These are phyloP conservation scores for Coptodon bakossiorum DNA, from an alignment of 2,113 vertebrate genomes.

Conservation along the genomic window DNA sequence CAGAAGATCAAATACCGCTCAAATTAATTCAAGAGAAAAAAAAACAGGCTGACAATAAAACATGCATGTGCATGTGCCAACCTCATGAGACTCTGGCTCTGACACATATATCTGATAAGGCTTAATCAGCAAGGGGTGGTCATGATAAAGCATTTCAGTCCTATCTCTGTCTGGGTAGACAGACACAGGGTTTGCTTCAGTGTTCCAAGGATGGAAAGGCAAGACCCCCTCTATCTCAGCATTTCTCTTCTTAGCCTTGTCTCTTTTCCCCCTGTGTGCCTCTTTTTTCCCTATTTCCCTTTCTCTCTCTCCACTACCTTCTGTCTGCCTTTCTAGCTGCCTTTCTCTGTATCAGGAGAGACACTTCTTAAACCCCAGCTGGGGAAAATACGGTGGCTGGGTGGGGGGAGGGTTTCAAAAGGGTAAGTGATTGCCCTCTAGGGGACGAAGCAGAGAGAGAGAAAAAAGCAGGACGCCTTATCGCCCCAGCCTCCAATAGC, in stretches of 20 bases:
- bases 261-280: not conserved
- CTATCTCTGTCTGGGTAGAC: slow-evolving; percentile 48
- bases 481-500: slow-evolving; percentile 64
- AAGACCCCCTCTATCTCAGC: not conserved
- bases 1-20: slow-evolving; percentile 6
- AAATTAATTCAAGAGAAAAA: slow-evolving; percentile 23
- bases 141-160: slow-evolving; percentile 69
- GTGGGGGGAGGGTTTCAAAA: slow-evolving; percentile 70
- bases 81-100: slow-evolving; percentile 45
- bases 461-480: slow-evolving; percentile 60
- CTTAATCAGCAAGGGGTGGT: slow-evolving; percentile 61
- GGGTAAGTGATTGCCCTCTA: slow-evolving; percentile 80
- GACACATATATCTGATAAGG: slow-evolving; percentile 58
- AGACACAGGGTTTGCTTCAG: not conserved
- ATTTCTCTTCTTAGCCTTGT: slow-evolving; percentile 8
- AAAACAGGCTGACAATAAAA: slow-evolving; percentile 6
- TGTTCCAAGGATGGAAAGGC: slow-evolving; percentile 1
- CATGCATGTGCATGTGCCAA: slow-evolving; percentile 32
- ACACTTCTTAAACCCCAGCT: slow-evolving; percentile 65
- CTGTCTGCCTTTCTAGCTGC: slow-evolving; percentile 5
- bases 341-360: slow-evolving; percentile 52
- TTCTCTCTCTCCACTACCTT: not conserved
- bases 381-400: slow-evolving; percentile 54
- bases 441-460: slow-evolving; percentile 66
- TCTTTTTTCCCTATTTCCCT: not conserved